Evolutionary conservation across 2,797 vertebrate species (phyloP).

Genomic region (Schizopygopsis pylzovi): DNA sequence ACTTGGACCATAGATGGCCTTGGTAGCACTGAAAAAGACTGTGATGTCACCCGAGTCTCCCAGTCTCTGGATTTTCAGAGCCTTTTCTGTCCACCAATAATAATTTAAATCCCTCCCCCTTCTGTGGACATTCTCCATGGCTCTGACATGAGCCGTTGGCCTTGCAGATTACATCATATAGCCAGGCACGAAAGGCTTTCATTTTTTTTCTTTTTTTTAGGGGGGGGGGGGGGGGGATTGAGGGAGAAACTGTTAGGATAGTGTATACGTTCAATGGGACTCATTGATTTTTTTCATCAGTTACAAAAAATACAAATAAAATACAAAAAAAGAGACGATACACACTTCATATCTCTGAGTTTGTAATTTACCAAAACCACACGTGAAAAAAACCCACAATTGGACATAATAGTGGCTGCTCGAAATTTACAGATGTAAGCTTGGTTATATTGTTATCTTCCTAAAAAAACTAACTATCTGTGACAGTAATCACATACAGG

Average conservation of each 20-base stretch:
- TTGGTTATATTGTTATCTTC: not conserved
- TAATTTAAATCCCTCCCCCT: not conserved
- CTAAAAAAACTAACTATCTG: too few relatives aligned
- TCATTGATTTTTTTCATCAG: not conserved
- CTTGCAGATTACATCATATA: slow-evolving; percentile 9
- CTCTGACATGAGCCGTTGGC: not conserved
- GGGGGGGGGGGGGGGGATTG: not conserved
- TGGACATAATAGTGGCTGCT: not conserved
- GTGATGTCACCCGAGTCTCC: slow-evolving; percentile 16
- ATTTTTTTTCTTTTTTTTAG: not conserved
- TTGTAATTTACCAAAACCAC: too few relatives aligned
- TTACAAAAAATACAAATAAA: too few relatives aligned
- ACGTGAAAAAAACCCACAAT: too few relatives aligned
- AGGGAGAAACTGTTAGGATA: not conserved
- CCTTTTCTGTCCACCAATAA: slow-evolving; percentile 9
- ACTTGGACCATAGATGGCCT: slow-evolving; percentile 14
- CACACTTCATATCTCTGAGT: too few relatives aligned
- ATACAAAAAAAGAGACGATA: too few relatives aligned
- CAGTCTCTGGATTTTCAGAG: slow-evolving; percentile 30
- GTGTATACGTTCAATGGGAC: not conserved
- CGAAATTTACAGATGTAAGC: not conserved
- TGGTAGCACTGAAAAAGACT: slow-evolving; percentile 43
- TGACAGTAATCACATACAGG: too few relatives aligned
- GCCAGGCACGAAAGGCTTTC: slow-evolving; percentile 5
- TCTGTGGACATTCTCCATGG: not conserved